Evolutionary conservation across 1,140 invertebrate species (phyloP), one percentile per base, ranked within the genome.

Genomic region (Aporrectodea caliginosa): DNA sequence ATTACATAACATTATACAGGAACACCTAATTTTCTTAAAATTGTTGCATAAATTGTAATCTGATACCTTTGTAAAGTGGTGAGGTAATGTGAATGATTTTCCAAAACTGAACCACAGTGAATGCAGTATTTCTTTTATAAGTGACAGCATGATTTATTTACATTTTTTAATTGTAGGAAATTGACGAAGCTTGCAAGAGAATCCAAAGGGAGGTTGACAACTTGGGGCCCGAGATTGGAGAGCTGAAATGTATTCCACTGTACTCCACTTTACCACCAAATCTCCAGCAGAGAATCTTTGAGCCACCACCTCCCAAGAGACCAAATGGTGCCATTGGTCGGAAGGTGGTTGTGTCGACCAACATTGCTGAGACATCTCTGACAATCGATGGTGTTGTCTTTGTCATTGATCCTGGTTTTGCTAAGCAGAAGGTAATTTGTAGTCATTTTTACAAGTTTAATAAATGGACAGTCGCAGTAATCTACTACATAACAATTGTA

Each of bases 361-460:
- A 99, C 86, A 99, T 99, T 83, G 98, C 98, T 0, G 98, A 99
- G 90, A 99, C 98, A 0, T 99, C 97, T 0, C 89, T 99, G 1
- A 99, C 98, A 0, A 99, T 99, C 84, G 98, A 99, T 86, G 98
- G 98, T 79, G 97, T 99, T n/a, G 98, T 99, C 2, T 99, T 98
- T 90, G 98, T 99, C 0, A 99, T 99, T 85, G 98, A 99, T 90
- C 97, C 98, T n/a, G 98, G 98, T 22, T 99, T 99, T 91, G 96
- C 97, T 0, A 99, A 99, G 88, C 98, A 99, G 88, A 99, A 98
- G 90, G 94, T 92, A 87, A 77, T 32, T 27, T 6, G 43, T n/a
- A n/a, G n/a, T n/a, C n/a, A n/a, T n/a, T n/a, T n/a, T n/a, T n/a
- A n/a, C n/a, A n/a, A n/a, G n/a, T n/a, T n/a, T 68, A 29, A 16